phyloP scores from a whole-genome alignment of 2,113 vertebrate species.

The Neoarius graeffei region DNA sequence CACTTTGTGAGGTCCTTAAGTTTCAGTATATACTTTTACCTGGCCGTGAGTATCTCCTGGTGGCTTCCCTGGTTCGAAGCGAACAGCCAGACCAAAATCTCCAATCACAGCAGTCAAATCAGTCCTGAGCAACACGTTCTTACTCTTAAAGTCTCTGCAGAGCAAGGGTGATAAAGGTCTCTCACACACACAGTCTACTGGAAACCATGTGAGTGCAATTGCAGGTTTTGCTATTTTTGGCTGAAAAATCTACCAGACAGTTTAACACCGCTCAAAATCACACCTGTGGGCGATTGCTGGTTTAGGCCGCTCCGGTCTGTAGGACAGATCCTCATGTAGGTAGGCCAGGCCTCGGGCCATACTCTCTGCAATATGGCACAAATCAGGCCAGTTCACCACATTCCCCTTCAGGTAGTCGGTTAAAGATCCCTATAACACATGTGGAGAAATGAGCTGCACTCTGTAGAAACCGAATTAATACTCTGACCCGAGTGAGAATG shows the following conservation, averaged over 20 bases:
- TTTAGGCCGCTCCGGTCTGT: constrained; percentile 91
- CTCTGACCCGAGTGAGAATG: not conserved
- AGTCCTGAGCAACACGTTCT: constrained; percentile 93
- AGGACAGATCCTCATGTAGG: constrained; percentile 94
- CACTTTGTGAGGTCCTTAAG: not conserved
- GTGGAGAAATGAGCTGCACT: not conserved
- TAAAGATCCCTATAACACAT: constrained; percentile 84
- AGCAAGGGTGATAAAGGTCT: constrained; percentile 35
- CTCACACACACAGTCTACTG: constrained; percentile 5
- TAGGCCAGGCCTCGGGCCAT: constrained; percentile 95
- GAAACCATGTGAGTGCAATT: not conserved
- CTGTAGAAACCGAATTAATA: not conserved
- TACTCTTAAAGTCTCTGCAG: constrained; percentile 97
- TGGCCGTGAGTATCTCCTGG: constrained; percentile 96
- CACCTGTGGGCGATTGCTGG: constrained; percentile 97
- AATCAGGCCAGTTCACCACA: constrained; percentile 90
- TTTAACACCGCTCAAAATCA: not conserved
- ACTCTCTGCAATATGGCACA: constrained; percentile 92
- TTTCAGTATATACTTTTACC: constrained; percentile 68
- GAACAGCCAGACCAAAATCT: constrained; percentile 94
- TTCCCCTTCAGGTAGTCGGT: constrained; percentile 97
- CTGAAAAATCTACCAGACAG: not conserved
- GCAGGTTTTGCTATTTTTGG: not conserved
- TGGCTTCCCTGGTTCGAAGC: constrained; percentile 96
- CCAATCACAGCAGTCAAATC: constrained; percentile 91